These are phyloP conservation scores for Tetranychus truncatus DNA, from an alignment of 2,888 invertebrate species.

Conservation along the genomic window DNA sequence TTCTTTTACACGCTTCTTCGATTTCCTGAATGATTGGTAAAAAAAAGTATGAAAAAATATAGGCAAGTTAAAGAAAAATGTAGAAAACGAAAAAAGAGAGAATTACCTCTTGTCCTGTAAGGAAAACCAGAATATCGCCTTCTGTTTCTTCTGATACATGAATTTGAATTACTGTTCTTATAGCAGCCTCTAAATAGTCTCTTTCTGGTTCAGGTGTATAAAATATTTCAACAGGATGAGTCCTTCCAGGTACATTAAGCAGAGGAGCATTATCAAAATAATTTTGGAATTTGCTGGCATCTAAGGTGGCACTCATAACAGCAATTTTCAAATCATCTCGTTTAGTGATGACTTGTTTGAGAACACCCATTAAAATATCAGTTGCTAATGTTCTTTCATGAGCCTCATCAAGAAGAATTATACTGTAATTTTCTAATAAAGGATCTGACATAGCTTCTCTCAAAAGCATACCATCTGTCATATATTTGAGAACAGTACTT, in stretches of 20 bases:
- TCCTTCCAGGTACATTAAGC: slow-evolving; percentile 93
- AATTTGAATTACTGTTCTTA: slow-evolving; percentile 87
- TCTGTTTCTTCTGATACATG: slow-evolving; percentile 84
- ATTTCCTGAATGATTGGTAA: slow-evolving; percentile 47
- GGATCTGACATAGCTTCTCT: slow-evolving; percentile 99
- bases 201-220: slow-evolving; percentile 96
- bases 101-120: slow-evolving; percentile 50
- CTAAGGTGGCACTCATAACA: slow-evolving; percentile 96
- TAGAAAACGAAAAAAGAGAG: neutral
- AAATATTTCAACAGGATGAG: slow-evolving; percentile 90
- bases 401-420: slow-evolving; percentile 89
- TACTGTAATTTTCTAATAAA: slow-evolving; percentile 84
- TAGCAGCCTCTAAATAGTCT: slow-evolving; percentile 95
- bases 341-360: slow-evolving; percentile 88
- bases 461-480: slow-evolving; percentile 99
- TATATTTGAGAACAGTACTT: slow-evolving; percentile 82
- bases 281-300: slow-evolving; percentile 97
- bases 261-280: slow-evolving; percentile 96
- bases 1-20: slow-evolving; percentile 93
- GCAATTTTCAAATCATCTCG: slow-evolving; percentile 82
- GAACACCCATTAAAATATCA: slow-evolving; percentile 94
- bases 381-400: slow-evolving; percentile 96
- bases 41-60: neutral
- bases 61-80: neutral
- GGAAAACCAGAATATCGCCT: slow-evolving; percentile 78